Conservation (phyloP, 2,888 invertebrate species). For the Thecophora atra region DNA sequence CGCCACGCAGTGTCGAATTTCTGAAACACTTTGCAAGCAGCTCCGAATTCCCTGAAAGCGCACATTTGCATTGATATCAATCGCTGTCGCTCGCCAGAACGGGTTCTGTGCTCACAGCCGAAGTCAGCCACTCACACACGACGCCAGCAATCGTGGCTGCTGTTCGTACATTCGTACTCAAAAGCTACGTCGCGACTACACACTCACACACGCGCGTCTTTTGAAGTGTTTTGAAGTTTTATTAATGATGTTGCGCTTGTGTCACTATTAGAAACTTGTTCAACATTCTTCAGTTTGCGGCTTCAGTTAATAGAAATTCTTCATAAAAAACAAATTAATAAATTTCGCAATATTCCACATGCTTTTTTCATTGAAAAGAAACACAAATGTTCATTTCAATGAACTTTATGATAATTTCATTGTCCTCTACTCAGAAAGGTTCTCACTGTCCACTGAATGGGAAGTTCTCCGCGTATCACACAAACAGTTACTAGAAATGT, state of each 20-base stretch:
- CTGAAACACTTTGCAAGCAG: not conserved
- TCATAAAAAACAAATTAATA: no score
- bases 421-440: no score
- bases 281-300: not conserved
- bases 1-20: not conserved
- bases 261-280: no score
- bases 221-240: no score
- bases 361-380: no score
- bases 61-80: slow-evolving; percentile 4
- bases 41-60: not conserved
- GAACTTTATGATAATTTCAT: no score
- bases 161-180: not conserved
- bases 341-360: no score
- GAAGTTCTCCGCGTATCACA: not conserved
- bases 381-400: no score
- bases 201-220: not conserved
- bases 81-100: not conserved
- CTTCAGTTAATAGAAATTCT: not conserved
- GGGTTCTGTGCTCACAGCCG: not conserved
- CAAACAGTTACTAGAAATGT: not conserved
- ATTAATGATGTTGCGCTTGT: no score
- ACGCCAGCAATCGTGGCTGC: not conserved
- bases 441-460: no score
- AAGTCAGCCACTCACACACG: not conserved
- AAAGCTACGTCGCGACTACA: not conserved